A percentile compares a stretch with the other conserved stretches of the same genome.
Conservation (phyloP, 1,140 invertebrate species). For the Cydia strobilella region DNA sequence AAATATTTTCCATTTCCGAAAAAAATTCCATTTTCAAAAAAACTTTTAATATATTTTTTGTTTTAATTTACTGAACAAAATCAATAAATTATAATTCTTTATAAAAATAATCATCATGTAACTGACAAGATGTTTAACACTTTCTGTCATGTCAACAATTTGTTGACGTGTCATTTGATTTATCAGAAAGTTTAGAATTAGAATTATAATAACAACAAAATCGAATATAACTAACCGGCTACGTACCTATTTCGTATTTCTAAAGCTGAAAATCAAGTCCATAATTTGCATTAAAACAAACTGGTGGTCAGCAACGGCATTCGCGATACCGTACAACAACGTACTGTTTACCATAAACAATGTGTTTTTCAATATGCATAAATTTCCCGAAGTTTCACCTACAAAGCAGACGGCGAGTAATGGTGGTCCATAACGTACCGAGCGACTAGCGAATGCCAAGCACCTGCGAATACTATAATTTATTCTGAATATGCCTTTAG, state of each 20-base stretch:
- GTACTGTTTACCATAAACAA: slow-evolving; percentile 35
- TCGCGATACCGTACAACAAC: slow-evolving; percentile 25
- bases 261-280: slow-evolving; percentile 20
- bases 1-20: slow-evolving; percentile 12
- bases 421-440: slow-evolving; percentile 20
- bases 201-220: too few species aligned
- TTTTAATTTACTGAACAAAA: too few species aligned
- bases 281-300: slow-evolving; percentile 31
- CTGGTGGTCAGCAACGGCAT: slow-evolving; percentile 20
- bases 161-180: too few species aligned
- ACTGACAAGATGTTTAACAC: too few species aligned
- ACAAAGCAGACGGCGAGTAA: slow-evolving; percentile 14
- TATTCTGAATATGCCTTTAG: slow-evolving; percentile 36
- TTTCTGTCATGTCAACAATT: too few species aligned
- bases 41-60: too few species aligned
- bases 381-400: slow-evolving; percentile 43
- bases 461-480: slow-evolving; percentile 35
- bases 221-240: neutral
- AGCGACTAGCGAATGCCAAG: slow-evolving; percentile 20
- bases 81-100: too few species aligned
- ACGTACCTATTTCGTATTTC: slow-evolving; percentile 1
- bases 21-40: too few species aligned
- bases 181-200: too few species aligned
- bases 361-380: slow-evolving; percentile 44
- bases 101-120: too few species aligned